Evolutionary conservation across 2,797 vertebrate species (phyloP).

Genomic region (Scomberomorus guttatus): DNA sequence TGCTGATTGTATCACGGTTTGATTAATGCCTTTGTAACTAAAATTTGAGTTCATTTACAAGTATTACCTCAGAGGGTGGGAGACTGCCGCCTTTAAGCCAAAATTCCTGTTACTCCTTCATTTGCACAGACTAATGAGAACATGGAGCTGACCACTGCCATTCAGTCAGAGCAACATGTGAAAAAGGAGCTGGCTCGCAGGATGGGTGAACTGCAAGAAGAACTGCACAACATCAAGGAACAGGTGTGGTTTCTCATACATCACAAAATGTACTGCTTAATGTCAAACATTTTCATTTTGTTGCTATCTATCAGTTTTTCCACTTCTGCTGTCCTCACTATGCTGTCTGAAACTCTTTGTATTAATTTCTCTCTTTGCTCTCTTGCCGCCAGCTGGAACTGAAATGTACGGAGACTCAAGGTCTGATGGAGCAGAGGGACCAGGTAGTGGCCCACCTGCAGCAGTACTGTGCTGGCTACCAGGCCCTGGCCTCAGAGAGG

Average conservation of each 20-base stretch:
- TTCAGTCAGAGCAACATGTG: slow-evolving; percentile 95
- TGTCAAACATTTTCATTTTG: background rate
- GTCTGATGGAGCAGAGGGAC: slow-evolving; percentile 90
- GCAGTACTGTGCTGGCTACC: slow-evolving; percentile 90
- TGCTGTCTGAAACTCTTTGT: background rate
- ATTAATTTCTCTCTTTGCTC: background rate
- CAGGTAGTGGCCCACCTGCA: slow-evolving; percentile 90
- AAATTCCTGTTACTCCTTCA: slow-evolving; percentile 12
- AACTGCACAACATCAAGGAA: slow-evolving; percentile 90
- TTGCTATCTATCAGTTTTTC: background rate
- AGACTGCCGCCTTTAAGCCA: slow-evolving; percentile 11
- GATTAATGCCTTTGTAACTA: background rate
- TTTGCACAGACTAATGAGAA: slow-evolving; percentile 94
- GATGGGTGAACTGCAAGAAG: slow-evolving; percentile 93
- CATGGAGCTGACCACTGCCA: slow-evolving; percentile 93
- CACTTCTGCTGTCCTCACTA: background rate
- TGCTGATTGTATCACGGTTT: background rate
- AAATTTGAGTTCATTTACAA: background rate
- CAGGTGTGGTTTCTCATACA: slow-evolving; percentile 82
- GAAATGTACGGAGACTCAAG: slow-evolving; percentile 86
- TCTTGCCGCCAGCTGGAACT: slow-evolving; percentile 83
- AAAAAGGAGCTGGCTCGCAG: slow-evolving; percentile 96
- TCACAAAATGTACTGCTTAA: background rate
- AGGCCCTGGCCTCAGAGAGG: slow-evolving; percentile 88
- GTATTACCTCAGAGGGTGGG: background rate